Evolutionary conservation across 2,797 vertebrate genomes (phyloP).

Genomic region (Rhyacichthys aspro): DNA sequence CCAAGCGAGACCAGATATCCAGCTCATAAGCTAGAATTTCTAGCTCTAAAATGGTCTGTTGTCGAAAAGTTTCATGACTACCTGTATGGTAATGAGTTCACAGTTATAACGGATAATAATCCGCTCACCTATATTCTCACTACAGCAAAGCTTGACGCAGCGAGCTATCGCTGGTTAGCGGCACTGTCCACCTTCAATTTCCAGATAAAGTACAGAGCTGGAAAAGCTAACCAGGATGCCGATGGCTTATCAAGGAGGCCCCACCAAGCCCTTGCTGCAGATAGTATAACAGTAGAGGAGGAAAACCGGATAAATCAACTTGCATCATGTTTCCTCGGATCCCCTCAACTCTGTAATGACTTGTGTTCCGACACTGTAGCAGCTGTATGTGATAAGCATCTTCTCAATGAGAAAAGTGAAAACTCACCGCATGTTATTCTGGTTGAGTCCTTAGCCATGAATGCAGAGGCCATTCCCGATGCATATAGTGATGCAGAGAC

Average conservation of each 20-base stretch:
- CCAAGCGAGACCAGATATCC: conserved; percentile 3
- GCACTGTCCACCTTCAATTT: conserved; percentile 1
- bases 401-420: too few relatives aligned
- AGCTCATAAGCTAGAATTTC: not conserved
- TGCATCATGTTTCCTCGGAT: not conserved
- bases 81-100: not conserved
- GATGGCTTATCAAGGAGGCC: not conserved
- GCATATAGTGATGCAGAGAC: too few relatives aligned
- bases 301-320: not conserved
- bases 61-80: conserved; percentile 5
- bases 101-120: not conserved
- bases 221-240: not conserved
- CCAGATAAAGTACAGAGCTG: not conserved
- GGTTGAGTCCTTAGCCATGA: not conserved
- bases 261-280: not conserved
- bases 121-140: not conserved
- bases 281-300: not conserved
- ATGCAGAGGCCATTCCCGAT: too few relatives aligned
- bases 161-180: not conserved
- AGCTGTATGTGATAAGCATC: too few relatives aligned
- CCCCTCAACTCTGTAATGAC: not conserved
- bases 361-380: too few relatives aligned
- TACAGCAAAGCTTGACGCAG: not conserved
- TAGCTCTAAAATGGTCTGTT: not conserved
- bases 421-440: too few relatives aligned